Evolutionary conservation across 2,797 vertebrate species (phyloP), one percentile per base, ranked within the genome.

Genomic region (Premnoplex brunnescens): DNA sequence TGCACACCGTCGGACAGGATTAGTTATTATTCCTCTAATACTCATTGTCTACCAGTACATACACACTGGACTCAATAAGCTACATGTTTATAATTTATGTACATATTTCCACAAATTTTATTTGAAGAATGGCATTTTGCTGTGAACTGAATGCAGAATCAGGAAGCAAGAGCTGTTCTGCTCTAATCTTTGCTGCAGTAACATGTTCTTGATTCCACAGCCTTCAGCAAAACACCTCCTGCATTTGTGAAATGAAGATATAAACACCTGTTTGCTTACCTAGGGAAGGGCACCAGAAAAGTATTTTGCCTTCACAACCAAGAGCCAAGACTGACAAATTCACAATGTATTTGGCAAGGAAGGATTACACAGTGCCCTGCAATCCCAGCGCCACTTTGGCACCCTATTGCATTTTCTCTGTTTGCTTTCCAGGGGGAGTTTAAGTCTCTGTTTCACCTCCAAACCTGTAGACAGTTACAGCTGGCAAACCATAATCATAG

Each of bases 21-120:
- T 83, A 93, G 75, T 69, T 37, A 79, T 90, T 93, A 68, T 81
- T 96, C 59, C 27, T 81, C 43, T 66, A 94, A 94, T 78, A 82
- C 28, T 62, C 72, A 71, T 66, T 89, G 51, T 89, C 85, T 95
- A 71, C 43, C 64, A 82, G 14, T 46, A 63, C 83, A 59, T 78
- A 89, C 39, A 60, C 23, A 76, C 43, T 37, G 37, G 74, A 80
- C 56, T n/a, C 24, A 71, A 37, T 30, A 62, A 95, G 27, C 11
- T 59, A 67, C 41, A 80, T 13, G 23, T 44, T 86, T 78, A 64
- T 34, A 59, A 91, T 80, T 95, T 75, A 89, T 85, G 54, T 39
- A 54, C 32, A 8, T 64, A 69, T 72, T 91, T 86, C 66, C 55
- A 90, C n/a, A n/a, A 14, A 23, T 79, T 76, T 84, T 88, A n/a